Evolutionary conservation across 2,113 vertebrate genomes (phyloP).

Genomic region (Excalfactoria chinensis): DNA sequence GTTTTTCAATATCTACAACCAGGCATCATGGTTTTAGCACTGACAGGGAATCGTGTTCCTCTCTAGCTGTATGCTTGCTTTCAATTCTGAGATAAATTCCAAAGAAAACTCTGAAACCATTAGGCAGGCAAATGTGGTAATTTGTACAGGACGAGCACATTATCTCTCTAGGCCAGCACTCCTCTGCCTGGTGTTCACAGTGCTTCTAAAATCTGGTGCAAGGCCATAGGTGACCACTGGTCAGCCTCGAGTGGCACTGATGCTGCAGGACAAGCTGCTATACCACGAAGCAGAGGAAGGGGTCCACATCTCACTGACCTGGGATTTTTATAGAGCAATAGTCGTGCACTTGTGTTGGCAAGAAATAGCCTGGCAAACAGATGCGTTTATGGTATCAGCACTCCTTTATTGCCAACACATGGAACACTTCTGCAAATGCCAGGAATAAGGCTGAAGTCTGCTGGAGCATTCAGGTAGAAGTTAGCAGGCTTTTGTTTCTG

Average conservation of each 20-base stretch:
- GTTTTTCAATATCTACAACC: neutral
- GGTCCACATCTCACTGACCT: constrained; percentile 21
- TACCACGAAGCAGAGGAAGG: neutral
- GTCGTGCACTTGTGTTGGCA: constrained; percentile 52
- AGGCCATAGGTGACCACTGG: neutral
- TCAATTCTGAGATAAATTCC: neutral
- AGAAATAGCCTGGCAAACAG: neutral
- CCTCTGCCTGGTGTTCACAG: neutral
- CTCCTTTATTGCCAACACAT: neutral
- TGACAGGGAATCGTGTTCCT: neutral
- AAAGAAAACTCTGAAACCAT: neutral
- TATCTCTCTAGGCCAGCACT: neutral
- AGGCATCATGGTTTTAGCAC: neutral
- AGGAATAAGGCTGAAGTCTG: neutral
- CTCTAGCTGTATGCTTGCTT: neutral
- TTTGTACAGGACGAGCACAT: neutral
- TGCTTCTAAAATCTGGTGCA: neutral
- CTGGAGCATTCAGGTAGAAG: neutral
- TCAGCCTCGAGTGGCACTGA: neutral
- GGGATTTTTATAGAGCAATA: constrained; percentile 44
- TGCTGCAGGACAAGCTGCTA: constrained; percentile 1
- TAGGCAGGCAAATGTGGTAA: neutral
- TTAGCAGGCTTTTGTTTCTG: neutral
- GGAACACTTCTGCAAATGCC: neutral
- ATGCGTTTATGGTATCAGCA: neutral